These are phyloP conservation scores for Macropus fuliginosus DNA, from an alignment of 2,797 vertebrate genomes.

Conservation along the genomic window DNA sequence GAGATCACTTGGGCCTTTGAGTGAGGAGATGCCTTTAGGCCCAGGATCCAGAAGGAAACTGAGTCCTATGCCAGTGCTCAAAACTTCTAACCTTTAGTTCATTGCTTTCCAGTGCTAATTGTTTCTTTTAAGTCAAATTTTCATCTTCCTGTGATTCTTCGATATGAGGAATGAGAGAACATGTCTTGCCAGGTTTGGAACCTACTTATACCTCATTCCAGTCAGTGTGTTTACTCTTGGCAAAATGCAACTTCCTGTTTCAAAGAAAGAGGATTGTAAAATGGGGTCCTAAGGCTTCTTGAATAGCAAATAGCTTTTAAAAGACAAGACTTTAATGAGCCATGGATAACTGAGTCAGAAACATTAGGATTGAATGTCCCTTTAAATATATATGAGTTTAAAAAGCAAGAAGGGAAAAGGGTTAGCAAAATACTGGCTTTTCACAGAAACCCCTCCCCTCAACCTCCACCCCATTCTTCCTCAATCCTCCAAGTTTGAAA, in stretches of 20 bases:
- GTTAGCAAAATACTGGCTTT: conserved; percentile 59
- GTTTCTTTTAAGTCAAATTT: background rate
- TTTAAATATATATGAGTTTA: conserved; percentile 69
- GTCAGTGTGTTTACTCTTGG: conserved; percentile 53
- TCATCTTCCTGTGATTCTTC: background rate
- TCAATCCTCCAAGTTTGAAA: background rate
- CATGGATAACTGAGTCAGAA: conserved; percentile 66
- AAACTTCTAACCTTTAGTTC: conserved; percentile 16
- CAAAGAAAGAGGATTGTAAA: conserved; percentile 64
- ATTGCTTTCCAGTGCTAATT: background rate
- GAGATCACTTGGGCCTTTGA: background rate
- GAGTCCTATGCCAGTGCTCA: background rate
- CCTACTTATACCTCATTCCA: background rate
- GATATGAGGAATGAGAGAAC: background rate
- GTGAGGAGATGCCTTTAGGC: background rate
- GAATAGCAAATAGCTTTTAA: conserved; percentile 74
- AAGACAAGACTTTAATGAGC: conserved; percentile 72
- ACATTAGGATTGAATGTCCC: conserved; percentile 75
- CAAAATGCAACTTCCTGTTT: conserved; percentile 69
- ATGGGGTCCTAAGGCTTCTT: conserved; percentile 47
- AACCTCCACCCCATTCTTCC: background rate
- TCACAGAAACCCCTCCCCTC: conserved; percentile 21
- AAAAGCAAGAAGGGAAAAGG: conserved; percentile 57
- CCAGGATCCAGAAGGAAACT: background rate
- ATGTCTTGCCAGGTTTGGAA: background rate